phyloP scores from a whole-genome alignment of 1,140 invertebrate genomes.

The fruit fly (Drosophila melanogaster) region Release_6_plus_ISO1_MT NT_037436.4:6829501-6830000 shows the following conservation, averaged over 20 bases:
- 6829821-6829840: slow-evolving; percentile 82
- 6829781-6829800: slow-evolving; percentile 60
- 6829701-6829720: slow-evolving; percentile 78
- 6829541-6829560: slow-evolving; percentile 17
- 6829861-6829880: slow-evolving; percentile 82
- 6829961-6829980: slow-evolving; percentile 74
- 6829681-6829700: slow-evolving; percentile 65
- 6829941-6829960: slow-evolving; percentile 2
- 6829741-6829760: slow-evolving; percentile 56
- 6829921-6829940: too few relatives aligned
- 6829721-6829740: slow-evolving; percentile 22
- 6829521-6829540: slow-evolving; percentile 63
- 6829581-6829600: slow-evolving; percentile 31
- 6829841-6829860: slow-evolving; percentile 83
- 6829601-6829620: slow-evolving; percentile 64
- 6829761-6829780: slow-evolving; percentile 60
- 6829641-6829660: slow-evolving; percentile 31
- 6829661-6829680: slow-evolving; percentile 69
- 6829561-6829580: slow-evolving; percentile 56
- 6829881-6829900: slow-evolving; percentile 63
- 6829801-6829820: slow-evolving; percentile 61
- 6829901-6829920: not conserved
- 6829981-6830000: slow-evolving; percentile 83
- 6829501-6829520: slow-evolving; percentile 42
- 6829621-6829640: slow-evolving; percentile 71